Evolutionary conservation across 2,888 invertebrate species (phyloP), one percentile per base, ranked within the genome.

Genomic region (Germaria angustata): DNA sequence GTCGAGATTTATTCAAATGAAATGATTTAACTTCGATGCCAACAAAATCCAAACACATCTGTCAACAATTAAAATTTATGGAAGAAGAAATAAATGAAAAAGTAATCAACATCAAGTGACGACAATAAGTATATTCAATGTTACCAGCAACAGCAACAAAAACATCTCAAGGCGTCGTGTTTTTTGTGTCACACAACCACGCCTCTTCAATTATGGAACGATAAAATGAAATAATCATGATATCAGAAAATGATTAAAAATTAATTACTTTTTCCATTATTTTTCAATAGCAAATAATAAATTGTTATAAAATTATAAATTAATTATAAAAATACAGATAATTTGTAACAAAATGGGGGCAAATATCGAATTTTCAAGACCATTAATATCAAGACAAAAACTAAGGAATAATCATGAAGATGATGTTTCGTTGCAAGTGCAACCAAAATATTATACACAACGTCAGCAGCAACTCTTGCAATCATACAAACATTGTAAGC

Each of bases 181-280:
- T 66, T 61, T 65, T 32, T 20, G 59, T 80, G 66, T 68, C 79
- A 68, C 6, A n/a, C 59, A 73, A 53, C 72, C 79, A 73, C 79
- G 72, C 72, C 79, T 68, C 66, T 59, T 44, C 51, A 80, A 80
- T 66, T 68, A 80, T 73, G 66, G 72, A 78, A 61, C 57, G 59
- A 80, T 73, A 80, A 79, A 44, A 79, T 66, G 41, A 65, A 66
- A 66, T 65, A 80, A 66, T 68, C 51, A 73, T 68, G 41, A 73
- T 71, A 66, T 24, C 36, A 65, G 49, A 68, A 75, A 76, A 61
- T 36, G 32, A 79, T 89, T 87, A 87, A 90, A 89, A 88, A 89
- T 88, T 87, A 88, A 86, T 87, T 86, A 84, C 87, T 87, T 87
- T 88, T 85, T 81, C 85, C 84, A 87, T 85, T 87, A 85, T 84